Evolutionary conservation across 2,113 vertebrate species (phyloP), one percentile per base, ranked within the genome.

Genomic region (Thalassoma bifasciatum): DNA sequence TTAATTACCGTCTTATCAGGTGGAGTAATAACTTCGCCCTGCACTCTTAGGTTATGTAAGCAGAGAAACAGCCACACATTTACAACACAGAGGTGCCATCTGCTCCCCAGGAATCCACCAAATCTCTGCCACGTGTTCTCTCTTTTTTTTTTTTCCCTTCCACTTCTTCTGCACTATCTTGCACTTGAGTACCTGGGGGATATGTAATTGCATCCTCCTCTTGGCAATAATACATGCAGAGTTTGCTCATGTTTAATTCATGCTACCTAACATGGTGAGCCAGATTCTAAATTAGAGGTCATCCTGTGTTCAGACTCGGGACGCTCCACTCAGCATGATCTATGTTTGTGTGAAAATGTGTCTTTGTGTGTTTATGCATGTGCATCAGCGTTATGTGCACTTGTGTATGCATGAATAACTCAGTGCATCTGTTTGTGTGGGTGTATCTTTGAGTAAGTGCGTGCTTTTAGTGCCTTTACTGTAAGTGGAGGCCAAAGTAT

Each of bases 261-360:
- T 81, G 70, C 26, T 38, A 63, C 74, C 77, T 78, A 84, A 81
- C 83, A 49, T 70, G 82, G 79, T 21, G 71, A 54, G 30, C 67
- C 83, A 77, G 81, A 82, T 83, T 91, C 90, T 85, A 91, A 88
- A 91, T 92, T 83, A 89, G 91, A 92, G 92, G 92, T 90, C 90
- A 87, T 87, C 59, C 9, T 64, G 75, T 81, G 71, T 72, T 86
- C 70, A 23, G 63, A 82, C 73, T 87, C 51, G 42, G 49, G 64
- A 65, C 49, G 44, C 67, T 17, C 85, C 79, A 69, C 74, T 70
- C 30, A 50, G 40, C 67, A 53, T 61, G 49, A 67, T 46, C 22
- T 22, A 16, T 19, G n/a, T 24, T 24, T 49, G 34, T 21, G 12
- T 57, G 17, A 36, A 21, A n/a, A 17, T 10, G 16, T 17, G 21